Evolutionary conservation across 2,113 vertebrate genomes (phyloP).

Genomic region (Athene noctua): DNA sequence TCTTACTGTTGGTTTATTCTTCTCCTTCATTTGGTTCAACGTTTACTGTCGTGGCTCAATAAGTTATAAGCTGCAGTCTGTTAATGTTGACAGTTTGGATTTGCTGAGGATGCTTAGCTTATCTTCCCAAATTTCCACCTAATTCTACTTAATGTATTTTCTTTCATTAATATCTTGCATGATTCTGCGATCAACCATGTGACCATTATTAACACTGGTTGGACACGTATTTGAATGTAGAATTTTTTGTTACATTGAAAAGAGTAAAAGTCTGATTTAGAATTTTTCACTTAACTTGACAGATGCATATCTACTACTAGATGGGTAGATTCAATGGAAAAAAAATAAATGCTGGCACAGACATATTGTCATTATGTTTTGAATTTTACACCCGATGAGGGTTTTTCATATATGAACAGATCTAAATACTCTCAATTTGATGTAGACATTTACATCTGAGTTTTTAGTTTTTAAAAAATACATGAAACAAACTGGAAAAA

Average conservation of each 20-base stretch:
- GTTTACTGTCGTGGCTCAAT: constrained; percentile 67
- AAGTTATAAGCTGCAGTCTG: constrained; percentile 61
- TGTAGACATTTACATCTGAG: not conserved
- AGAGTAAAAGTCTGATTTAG: constrained; percentile 8
- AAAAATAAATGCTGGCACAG: not conserved
- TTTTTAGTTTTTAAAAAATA: not conserved
- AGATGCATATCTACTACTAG: not conserved
- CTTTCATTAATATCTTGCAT: constrained; percentile 64
- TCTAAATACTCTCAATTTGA: not conserved
- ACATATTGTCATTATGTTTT: not conserved
- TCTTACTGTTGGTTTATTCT: constrained; percentile 56
- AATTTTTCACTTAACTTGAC: constrained; percentile 9
- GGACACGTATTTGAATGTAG: constrained; percentile 52
- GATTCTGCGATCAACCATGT: constrained; percentile 45
- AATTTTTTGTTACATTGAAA: constrained; percentile 14
- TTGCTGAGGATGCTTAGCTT: constrained; percentile 55
- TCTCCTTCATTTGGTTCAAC: constrained; percentile 67
- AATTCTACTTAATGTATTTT: constrained; percentile 68
- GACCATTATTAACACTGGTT: constrained; percentile 34
- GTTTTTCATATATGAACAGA: not conserved
- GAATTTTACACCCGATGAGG: not conserved
- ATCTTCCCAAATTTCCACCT: constrained; percentile 53
- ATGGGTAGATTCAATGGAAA: not conserved
- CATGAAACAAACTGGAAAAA: not conserved
- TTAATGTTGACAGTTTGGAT: constrained; percentile 65